A percentile compares a stretch with the other conserved stretches of the same genome.
These are phyloP conservation scores for Cyaniris semiargus DNA, from an alignment of 2,888 invertebrate genomes.

Conservation along the genomic window DNA sequence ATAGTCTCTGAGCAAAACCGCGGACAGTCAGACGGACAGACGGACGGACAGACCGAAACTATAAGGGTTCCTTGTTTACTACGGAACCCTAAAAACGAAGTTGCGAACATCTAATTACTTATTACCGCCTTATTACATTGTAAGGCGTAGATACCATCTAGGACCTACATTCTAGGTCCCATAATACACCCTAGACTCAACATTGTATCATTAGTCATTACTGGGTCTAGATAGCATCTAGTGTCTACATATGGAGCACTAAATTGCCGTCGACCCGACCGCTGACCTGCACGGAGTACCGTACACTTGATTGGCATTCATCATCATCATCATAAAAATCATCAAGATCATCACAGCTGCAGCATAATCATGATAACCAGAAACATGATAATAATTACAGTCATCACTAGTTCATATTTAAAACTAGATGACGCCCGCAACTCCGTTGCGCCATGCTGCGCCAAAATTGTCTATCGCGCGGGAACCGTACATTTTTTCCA, in stretches of 20 bases:
- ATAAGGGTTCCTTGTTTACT: no score
- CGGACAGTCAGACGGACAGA: no score
- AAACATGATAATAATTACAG: no score
- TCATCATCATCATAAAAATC: background rate
- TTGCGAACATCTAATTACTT: background rate
- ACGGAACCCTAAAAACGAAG: no score
- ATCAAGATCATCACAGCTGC: background rate
- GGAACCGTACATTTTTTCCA: no score
- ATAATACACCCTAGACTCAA: background rate
- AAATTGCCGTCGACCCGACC: constrained; percentile 27
- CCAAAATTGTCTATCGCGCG: no score
- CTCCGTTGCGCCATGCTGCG: no score
- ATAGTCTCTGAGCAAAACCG: no score
- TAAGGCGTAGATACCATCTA: background rate
- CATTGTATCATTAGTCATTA: constrained; percentile 20
- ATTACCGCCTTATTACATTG: background rate
- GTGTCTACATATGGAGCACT: constrained; percentile 31
- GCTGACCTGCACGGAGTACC: constrained; percentile 3
- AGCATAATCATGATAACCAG: no score
- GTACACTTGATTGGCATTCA: background rate
- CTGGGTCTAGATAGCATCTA: constrained; percentile 9
- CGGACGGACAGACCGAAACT: no score
- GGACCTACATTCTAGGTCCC: background rate
- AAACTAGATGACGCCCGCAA: no score
- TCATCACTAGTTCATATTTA: no score